phyloP scores from a whole-genome alignment of 2,888 invertebrate species.

The Cremastinae sp. region DNA sequence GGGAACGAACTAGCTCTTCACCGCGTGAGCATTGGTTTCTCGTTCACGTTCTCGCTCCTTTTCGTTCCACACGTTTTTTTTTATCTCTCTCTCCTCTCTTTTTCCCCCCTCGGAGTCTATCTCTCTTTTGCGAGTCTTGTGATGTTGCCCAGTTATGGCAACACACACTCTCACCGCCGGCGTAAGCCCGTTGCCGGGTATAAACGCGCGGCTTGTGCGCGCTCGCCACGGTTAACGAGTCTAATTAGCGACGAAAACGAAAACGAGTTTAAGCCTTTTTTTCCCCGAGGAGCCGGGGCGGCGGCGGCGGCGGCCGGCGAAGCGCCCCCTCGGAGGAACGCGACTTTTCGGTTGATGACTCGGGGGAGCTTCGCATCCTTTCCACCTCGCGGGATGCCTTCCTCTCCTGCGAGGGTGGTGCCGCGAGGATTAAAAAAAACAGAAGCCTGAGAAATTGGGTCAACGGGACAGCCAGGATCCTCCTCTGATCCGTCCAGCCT shows the following conservation, averaged over 20 bases:
- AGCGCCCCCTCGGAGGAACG: too few relatives aligned
- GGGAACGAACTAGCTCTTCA: conserved; percentile 75
- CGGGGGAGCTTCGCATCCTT: neutral
- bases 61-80: conserved; percentile 63
- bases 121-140: conserved; percentile 61
- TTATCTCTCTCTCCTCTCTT: conserved; percentile 67
- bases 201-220: too few relatives aligned
- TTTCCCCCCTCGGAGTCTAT: conserved; percentile 60
- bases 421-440: conserved; percentile 26
- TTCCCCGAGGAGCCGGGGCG: conserved; percentile 51
- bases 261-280: conserved; percentile 80
- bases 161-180: conserved; percentile 69
- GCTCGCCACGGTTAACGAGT: conserved; percentile 79
- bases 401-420: conserved; percentile 18
- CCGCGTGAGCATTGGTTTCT: conserved; percentile 70
- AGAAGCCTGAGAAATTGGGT: conserved; percentile 63
- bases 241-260: conserved; percentile 81
- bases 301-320: too few relatives aligned
- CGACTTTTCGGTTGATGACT: conserved; percentile 6
- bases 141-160: conserved; percentile 79
- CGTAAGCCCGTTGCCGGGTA: too few relatives aligned
- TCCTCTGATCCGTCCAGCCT: conserved; percentile 50
- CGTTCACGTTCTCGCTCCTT: conserved; percentile 63
- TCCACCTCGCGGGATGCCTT: neutral
- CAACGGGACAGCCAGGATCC: conserved; percentile 57